Evolutionary conservation across 2,113 vertebrate species (phyloP).

Genomic region (Abramis brama): DNA sequence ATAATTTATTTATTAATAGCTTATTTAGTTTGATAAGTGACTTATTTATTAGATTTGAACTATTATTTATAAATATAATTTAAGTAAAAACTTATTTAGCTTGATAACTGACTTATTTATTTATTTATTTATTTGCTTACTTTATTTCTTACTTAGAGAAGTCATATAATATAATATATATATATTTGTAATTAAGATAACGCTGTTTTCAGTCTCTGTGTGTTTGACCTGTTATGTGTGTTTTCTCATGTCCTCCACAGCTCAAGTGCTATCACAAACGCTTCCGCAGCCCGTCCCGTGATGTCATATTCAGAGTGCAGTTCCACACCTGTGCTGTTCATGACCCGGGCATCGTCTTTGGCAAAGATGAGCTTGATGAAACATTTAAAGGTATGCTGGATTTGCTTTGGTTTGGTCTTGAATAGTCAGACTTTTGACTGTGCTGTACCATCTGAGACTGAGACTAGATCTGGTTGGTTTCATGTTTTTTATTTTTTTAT

Average conservation of each 20-base stretch:
- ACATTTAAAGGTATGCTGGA: slow-evolving; percentile 89
- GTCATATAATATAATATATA: too few relatives aligned
- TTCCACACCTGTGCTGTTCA: slow-evolving; percentile 98
- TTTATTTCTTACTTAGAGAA: too few relatives aligned
- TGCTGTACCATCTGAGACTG: neutral
- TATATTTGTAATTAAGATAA: neutral
- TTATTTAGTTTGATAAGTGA: too few relatives aligned
- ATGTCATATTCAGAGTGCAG: slow-evolving; percentile 95
- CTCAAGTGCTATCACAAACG: slow-evolving; percentile 98
- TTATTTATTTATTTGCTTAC: too few relatives aligned
- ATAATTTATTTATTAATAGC: too few relatives aligned
- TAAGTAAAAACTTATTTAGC: too few relatives aligned
- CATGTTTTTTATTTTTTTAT: neutral
- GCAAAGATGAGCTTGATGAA: slow-evolving; percentile 94
- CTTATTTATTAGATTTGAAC: too few relatives aligned
- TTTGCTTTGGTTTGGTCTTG: neutral
- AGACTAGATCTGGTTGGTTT: neutral
- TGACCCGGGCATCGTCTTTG: slow-evolving; percentile 89
- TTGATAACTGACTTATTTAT: too few relatives aligned
- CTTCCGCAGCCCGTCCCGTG: slow-evolving; percentile 86
- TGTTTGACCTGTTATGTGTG: neutral
- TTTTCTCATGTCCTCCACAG: slow-evolving; percentile 65
- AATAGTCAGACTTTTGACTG: neutral
- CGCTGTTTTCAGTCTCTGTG: neutral
- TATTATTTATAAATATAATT: too few relatives aligned